A percentile compares a stretch with the other conserved stretches of the same genome.
phyloP scores from a whole-genome alignment of 2,797 vertebrate species.

The Falco columbarius region DNA sequence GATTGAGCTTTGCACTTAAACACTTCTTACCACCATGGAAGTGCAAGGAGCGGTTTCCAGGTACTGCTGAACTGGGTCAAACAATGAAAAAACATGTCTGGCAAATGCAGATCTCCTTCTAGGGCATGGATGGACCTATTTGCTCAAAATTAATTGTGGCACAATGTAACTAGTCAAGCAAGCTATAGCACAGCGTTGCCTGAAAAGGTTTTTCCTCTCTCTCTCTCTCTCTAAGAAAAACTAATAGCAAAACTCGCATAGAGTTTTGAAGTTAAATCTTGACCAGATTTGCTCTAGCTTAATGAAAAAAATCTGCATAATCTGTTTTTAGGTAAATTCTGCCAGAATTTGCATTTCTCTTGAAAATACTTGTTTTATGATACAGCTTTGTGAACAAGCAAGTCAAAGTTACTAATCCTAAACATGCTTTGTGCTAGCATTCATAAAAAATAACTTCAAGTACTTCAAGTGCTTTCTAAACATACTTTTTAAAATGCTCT shows the following conservation, averaged over 20 bases:
- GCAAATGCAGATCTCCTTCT: neutral
- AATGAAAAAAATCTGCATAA: neutral
- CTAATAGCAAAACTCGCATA: neutral
- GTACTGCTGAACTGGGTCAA: neutral
- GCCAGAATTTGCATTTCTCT: neutral
- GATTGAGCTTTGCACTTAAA: neutral
- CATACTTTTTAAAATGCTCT: neutral
- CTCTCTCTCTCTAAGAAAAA: neutral
- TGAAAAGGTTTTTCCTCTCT: neutral
- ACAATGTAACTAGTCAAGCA: neutral
- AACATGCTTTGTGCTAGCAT: neutral
- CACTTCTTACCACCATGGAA: neutral
- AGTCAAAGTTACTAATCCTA: neutral
- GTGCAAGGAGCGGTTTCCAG: fast-evolving
- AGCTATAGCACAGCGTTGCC: neutral
- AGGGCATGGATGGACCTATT: too few species aligned
- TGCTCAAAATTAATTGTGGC: neutral
- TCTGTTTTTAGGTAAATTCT: neutral
- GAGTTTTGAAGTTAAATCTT: neutral
- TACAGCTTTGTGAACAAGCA: neutral
- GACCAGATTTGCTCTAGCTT: neutral
- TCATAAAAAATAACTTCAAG: neutral
- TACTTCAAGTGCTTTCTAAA: neutral
- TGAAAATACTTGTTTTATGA: neutral
- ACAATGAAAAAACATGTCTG: fast-evolving